phyloP scores from a whole-genome alignment of 2,113 vertebrate genomes.

The Stegostoma tigrinum region DNA sequence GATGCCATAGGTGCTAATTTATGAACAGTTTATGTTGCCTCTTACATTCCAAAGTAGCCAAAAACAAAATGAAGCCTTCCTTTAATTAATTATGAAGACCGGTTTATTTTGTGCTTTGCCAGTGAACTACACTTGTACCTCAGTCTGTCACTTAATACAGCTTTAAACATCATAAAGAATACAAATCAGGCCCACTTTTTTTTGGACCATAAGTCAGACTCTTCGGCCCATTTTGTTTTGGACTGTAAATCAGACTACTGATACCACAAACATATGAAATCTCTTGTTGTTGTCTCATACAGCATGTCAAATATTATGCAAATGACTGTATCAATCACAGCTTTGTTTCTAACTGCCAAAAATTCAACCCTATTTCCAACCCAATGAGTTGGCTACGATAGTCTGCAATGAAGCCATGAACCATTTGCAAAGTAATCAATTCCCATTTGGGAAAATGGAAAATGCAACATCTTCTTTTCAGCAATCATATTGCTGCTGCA shows the following conservation, averaged over 20 bases:
- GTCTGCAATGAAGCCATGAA: neutral
- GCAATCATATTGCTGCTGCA: neutral
- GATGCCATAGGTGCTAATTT: neutral
- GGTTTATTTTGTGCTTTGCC: neutral
- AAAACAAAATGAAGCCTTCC: neutral
- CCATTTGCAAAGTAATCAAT: neutral
- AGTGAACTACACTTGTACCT: neutral
- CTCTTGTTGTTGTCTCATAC: neutral
- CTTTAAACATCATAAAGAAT: neutral
- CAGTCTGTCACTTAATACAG: neutral
- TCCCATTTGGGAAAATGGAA: neutral
- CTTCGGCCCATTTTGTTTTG: neutral
- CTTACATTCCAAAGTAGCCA: neutral
- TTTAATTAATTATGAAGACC: neutral
- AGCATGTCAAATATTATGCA: neutral
- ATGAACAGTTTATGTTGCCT: neutral
- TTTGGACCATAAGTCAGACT: neutral
- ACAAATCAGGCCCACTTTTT: neutral
- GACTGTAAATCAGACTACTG: neutral
- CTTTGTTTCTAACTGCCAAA: neutral
- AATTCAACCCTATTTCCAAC: neutral
- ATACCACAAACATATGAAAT: neutral
- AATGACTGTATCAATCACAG: neutral
- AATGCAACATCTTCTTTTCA: neutral
- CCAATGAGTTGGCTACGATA: neutral